These are phyloP conservation scores for Parus major DNA, from an alignment of 2,113 vertebrate genomes.

Conservation along the genomic window DNA sequence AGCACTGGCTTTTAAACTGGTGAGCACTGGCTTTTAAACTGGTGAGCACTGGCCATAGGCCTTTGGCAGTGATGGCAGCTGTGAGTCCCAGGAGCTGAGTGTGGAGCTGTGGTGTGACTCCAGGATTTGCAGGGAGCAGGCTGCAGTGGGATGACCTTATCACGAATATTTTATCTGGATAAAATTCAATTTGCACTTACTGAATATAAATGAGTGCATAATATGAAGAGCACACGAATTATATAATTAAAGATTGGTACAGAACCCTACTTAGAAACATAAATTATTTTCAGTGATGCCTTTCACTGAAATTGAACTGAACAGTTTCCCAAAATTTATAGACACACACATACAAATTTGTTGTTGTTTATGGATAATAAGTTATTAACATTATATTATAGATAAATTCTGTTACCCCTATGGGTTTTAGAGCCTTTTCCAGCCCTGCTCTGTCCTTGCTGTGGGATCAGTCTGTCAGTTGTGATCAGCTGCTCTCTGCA, in stretches of 20 bases:
- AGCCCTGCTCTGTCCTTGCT: conserved; percentile 59
- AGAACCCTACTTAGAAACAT: not conserved
- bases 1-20: not conserved
- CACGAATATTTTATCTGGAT: not conserved
- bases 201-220: not conserved
- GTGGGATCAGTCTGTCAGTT: conserved; percentile 73
- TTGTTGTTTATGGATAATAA: conserved; percentile 52
- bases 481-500: conserved; percentile 57
- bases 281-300: not conserved
- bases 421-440: not conserved
- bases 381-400: conserved; percentile 24
- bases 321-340: not conserved
- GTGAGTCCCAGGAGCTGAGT: too few relatives aligned
- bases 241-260: not conserved
- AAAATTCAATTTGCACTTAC: not conserved
- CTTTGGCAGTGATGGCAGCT: not conserved
- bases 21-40: not conserved
- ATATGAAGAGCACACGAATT: not conserved
- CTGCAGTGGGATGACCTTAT: not conserved
- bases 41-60: not conserved
- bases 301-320: not conserved
- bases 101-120: not conserved
- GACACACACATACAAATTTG: not conserved
- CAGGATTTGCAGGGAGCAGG: not conserved
- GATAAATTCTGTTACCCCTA: conserved; percentile 15